Conservation (phyloP, 92 coral and sea anemone genomes). For the Phenganax subtilis region DNA sequence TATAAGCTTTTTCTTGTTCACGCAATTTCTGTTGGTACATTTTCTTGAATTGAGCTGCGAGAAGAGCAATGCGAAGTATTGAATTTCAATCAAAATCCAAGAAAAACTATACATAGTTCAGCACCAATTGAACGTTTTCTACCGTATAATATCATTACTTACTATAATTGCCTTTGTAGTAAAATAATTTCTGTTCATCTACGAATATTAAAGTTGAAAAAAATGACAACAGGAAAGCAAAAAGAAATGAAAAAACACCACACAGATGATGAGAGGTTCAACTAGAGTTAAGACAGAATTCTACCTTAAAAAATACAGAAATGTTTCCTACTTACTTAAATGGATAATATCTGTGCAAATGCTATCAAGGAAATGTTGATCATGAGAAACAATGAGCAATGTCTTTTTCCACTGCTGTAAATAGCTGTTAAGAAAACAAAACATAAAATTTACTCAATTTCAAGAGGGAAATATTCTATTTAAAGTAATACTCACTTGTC, state of each 20-base stretch:
- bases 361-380: conserved; percentile 94
- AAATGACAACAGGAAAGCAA: not conserved
- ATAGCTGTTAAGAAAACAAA: conserved; percentile 54
- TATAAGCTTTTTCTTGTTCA: conserved; percentile 89
- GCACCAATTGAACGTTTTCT: not conserved
- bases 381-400: conserved; percentile 86
- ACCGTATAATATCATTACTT: not conserved
- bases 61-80: not conserved
- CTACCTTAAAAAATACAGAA: not conserved
- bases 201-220: conserved; percentile 16
- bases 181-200: conserved; percentile 82
- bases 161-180: conserved; percentile 99
- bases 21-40: conserved; percentile 88
- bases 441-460: not conserved
- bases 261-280: not conserved
- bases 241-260: not conserved
- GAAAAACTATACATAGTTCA: not conserved
- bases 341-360: conserved; percentile 94
- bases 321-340: conserved; percentile 59
- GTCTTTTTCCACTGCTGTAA: conserved; percentile 99
- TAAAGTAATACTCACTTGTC: conserved; percentile 69
- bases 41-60: conserved; percentile 83
- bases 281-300: not conserved
- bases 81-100: not conserved
- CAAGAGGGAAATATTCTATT: not conserved